Evolutionary conservation across 1,140 invertebrate species (phyloP).

Genomic region (Pararge aegeria): DNA sequence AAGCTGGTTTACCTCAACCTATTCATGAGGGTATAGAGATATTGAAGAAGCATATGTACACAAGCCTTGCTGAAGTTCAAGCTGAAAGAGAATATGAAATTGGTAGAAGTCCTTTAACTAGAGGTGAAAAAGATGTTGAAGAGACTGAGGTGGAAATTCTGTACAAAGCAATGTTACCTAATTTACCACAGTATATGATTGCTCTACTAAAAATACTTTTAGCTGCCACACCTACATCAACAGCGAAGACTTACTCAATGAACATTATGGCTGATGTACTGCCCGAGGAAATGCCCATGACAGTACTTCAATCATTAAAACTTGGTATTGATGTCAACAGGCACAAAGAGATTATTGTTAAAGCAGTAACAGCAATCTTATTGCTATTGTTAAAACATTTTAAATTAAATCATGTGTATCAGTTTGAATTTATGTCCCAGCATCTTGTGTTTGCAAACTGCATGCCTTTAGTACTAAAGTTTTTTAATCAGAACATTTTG

Average conservation of each 20-base stretch:
- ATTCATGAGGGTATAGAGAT: slow-evolving; percentile 97
- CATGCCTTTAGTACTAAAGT: slow-evolving; percentile 98
- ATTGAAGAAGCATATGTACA: slow-evolving; percentile 93
- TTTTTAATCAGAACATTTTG: slow-evolving; percentile 99
- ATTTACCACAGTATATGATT: slow-evolving; percentile 98
- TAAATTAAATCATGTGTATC: slow-evolving; percentile 99
- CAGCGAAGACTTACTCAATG: slow-evolving; percentile 98
- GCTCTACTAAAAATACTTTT: slow-evolving; percentile 97
- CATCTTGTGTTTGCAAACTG: slow-evolving; percentile 99
- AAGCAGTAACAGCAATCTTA: slow-evolving; percentile 97
- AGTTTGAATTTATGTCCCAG: slow-evolving; percentile 99
- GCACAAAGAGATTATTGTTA: slow-evolving; percentile 99
- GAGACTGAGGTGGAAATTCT: slow-evolving; percentile 92
- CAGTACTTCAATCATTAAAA: slow-evolving; percentile 98
- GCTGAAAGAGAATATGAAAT: slow-evolving; percentile 92
- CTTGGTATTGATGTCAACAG: slow-evolving; percentile 98
- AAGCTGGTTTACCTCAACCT: slow-evolving; percentile 95
- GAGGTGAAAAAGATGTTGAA: slow-evolving; percentile 86
- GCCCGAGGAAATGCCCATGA: slow-evolving; percentile 98
- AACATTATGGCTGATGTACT: slow-evolving; percentile 99
- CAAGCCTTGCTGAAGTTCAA: slow-evolving; percentile 90
- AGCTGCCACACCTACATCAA: slow-evolving; percentile 98
- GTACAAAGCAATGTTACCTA: slow-evolving; percentile 95
- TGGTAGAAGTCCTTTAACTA: slow-evolving; percentile 87
- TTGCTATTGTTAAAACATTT: slow-evolving; percentile 98